Evolutionary conservation across 2,888 invertebrate species (phyloP).

Genomic region (Carcina quercana): DNA sequence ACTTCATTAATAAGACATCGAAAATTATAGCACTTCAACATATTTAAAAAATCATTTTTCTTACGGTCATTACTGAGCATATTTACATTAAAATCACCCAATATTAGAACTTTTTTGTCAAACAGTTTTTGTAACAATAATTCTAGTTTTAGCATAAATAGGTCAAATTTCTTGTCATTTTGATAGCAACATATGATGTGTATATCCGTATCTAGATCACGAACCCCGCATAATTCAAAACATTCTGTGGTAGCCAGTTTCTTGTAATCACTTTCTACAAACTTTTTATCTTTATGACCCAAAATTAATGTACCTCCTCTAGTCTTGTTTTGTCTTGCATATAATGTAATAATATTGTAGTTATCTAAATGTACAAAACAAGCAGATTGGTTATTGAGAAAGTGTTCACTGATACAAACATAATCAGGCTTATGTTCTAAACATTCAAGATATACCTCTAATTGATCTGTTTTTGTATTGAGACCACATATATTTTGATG

Average conservation of each 20-base stretch:
- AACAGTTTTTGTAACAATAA: constrained; percentile 1
- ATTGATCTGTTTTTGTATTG: constrained; percentile 1
- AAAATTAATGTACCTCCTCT: constrained; percentile 1
- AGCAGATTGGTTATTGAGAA: background rate
- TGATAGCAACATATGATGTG: constrained; percentile 1
- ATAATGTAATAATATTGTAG: background rate
- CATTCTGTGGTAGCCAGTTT: background rate
- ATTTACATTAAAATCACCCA: background rate
- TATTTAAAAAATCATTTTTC: background rate
- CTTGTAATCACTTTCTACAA: background rate
- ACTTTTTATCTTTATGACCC: background rate
- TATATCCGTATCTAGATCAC: background rate
- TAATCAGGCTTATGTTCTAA: background rate
- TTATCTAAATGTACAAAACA: background rate
- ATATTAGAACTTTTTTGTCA: constrained; percentile 1
- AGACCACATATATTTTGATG: constrained; percentile 4
- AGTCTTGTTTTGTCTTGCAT: background rate
- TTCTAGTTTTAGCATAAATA: constrained; percentile 2
- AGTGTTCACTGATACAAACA: constrained; percentile 4
- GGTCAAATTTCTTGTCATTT: background rate
- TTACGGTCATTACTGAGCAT: background rate
- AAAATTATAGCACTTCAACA: background rate
- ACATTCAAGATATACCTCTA: constrained; percentile 2
- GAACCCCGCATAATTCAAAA: constrained; percentile 4
- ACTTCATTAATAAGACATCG: background rate